phyloP scores from a whole-genome alignment of 1,140 invertebrate genomes.

The Andrena cerasifolii region DNA sequence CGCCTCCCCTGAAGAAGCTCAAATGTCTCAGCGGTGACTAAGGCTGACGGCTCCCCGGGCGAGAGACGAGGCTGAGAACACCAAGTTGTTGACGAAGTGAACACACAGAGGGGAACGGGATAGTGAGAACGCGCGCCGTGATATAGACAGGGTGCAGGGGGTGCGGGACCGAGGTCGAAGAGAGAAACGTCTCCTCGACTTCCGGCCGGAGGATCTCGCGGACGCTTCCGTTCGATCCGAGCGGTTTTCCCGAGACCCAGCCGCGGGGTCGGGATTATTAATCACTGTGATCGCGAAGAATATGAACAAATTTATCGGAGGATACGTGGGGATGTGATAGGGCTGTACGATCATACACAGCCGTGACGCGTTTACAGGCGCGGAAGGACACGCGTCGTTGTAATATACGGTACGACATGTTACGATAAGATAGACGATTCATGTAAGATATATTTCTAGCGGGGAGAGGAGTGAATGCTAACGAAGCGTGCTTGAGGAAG shows the following conservation, averaged over 20 bases:
- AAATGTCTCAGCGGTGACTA: slow-evolving; percentile 80
- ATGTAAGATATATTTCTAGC: slow-evolving; percentile 68
- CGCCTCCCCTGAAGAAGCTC: slow-evolving; percentile 79
- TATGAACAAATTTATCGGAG: slow-evolving; percentile 57
- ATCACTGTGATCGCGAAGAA: slow-evolving; percentile 65
- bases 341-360: slow-evolving; percentile 2
- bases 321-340: slow-evolving; percentile 17
- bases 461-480: slow-evolving; percentile 23
- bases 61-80: slow-evolving; percentile 17
- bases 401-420: slow-evolving; percentile 61
- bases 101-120: neutral
- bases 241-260: slow-evolving; percentile 30
- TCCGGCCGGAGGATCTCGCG: slow-evolving; percentile 15
- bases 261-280: slow-evolving; percentile 29
- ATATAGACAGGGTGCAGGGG: neutral
- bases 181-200: neutral
- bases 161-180: too few species aligned
- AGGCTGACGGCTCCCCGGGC: slow-evolving; percentile 51
- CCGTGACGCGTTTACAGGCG: neutral
- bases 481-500: neutral
- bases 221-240: slow-evolving; percentile 22
- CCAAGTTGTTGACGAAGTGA: neutral
- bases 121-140: neutral
- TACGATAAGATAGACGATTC: slow-evolving; percentile 62
- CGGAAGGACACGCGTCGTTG: slow-evolving; percentile 42